Conservation (phyloP, 2,113 vertebrate genomes). For the Plecotus auritus region DNA sequence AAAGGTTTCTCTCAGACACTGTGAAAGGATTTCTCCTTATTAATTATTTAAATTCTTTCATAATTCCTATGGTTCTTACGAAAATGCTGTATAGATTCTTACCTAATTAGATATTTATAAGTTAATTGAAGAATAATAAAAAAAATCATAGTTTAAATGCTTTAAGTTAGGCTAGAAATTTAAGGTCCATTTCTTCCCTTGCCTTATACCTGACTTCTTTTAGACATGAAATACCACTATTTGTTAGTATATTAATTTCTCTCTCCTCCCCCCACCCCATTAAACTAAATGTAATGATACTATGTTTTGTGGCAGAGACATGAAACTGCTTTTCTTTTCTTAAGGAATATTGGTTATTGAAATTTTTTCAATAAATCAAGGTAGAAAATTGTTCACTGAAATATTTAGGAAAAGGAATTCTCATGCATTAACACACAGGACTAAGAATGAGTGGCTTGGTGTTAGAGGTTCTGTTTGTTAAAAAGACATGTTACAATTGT, state of each 20-base stretch:
- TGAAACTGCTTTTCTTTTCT: conserved; percentile 23
- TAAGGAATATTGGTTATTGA: conserved; percentile 18
- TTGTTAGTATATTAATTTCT: background rate
- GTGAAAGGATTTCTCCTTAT: conserved; percentile 33
- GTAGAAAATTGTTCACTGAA: conserved; percentile 17
- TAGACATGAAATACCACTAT: background rate
- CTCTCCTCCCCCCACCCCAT: background rate
- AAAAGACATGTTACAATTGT: background rate
- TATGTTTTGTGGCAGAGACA: background rate
- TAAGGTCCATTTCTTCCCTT: conserved; percentile 22
- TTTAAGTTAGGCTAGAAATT: conserved; percentile 19
- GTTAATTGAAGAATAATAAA: conserved; percentile 11
- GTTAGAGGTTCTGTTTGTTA: background rate
- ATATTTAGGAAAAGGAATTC: conserved; percentile 27
- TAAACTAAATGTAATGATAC: conserved; percentile 1
- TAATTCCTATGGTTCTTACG: conserved; percentile 18
- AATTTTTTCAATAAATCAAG: background rate
- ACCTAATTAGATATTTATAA: background rate
- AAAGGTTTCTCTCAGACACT: background rate
- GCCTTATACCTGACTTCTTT: background rate
- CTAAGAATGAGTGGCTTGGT: background rate
- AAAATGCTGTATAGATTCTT: background rate
- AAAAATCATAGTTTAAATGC: background rate
- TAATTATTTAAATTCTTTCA: conserved; percentile 30
- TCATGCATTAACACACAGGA: background rate